Evolutionary conservation across 2,113 vertebrate genomes (phyloP).

Genomic region (Furnarius figulus): DNA sequence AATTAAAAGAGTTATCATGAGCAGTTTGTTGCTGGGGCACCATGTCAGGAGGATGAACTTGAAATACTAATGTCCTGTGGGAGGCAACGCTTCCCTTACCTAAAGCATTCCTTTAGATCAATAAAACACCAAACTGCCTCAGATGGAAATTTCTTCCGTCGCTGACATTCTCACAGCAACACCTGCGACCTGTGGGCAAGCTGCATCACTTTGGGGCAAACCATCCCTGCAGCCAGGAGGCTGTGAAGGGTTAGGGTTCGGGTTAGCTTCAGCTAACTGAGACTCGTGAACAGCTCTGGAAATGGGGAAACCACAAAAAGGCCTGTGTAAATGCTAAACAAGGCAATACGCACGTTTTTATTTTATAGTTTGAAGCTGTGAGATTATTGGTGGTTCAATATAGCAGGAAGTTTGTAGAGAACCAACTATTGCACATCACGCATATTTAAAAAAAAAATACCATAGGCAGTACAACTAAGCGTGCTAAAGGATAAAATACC

Average conservation of each 20-base stretch:
- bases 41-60: background rate
- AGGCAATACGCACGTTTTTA: background rate
- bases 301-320: background rate
- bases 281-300: background rate
- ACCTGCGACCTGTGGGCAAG: background rate
- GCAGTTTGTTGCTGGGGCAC: background rate
- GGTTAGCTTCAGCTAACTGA: background rate
- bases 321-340: background rate
- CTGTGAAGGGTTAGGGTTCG: background rate
- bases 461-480: fast-evolving
- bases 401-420: background rate
- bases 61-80: fast-evolving
- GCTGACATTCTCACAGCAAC: background rate
- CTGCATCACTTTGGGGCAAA: background rate
- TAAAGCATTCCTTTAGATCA: background rate
- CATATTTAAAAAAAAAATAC: fast-evolving
- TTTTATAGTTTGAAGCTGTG: background rate
- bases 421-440: background rate
- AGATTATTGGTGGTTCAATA: background rate
- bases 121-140: background rate
- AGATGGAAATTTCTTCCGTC: background rate
- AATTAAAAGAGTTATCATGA: background rate
- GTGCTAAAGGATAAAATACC: background rate
- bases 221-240: background rate
- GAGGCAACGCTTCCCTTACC: background rate